A percentile compares a stretch with the other conserved stretches of the same genome.
These are phyloP conservation scores for Amazonetta brasiliensis DNA, from an alignment of 2,797 vertebrate genomes.

Conservation along the genomic window DNA sequence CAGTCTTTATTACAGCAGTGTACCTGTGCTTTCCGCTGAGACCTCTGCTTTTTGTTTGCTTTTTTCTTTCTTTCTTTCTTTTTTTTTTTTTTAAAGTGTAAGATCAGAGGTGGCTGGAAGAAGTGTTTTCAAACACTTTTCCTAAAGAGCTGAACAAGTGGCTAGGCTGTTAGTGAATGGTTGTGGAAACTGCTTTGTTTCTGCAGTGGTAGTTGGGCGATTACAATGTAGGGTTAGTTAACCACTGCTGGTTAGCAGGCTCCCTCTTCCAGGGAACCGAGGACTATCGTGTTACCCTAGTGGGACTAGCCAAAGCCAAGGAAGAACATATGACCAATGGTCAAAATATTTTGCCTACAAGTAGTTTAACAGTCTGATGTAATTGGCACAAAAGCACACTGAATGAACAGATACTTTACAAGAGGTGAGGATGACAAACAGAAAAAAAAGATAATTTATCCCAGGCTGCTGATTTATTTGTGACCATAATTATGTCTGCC, in stretches of 20 bases:
- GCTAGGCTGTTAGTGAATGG: background rate
- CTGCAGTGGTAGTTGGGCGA: background rate
- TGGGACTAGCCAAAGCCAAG: background rate
- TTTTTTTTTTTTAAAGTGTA: background rate
- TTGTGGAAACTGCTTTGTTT: background rate
- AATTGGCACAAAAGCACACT: background rate
- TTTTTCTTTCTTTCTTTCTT: background rate
- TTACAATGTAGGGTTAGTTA: background rate
- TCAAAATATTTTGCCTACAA: background rate
- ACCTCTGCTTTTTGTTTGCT: background rate
- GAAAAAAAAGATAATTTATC: background rate
- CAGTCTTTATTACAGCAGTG: background rate
- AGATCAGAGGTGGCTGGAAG: background rate
- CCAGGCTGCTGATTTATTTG: background rate
- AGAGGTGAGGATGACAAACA: background rate
- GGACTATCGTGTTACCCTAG: accelerated
- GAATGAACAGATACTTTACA: background rate
- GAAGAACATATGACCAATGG: background rate
- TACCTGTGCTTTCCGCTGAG: background rate
- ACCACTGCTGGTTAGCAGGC: background rate
- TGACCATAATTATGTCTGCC: background rate
- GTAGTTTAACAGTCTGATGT: background rate
- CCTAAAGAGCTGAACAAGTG: background rate
- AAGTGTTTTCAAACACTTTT: background rate
- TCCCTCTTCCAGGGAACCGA: background rate